Percentiles rank a stretch among this genome's conserved stretches.
Evolutionary conservation across 2,797 vertebrate genomes (phyloP).

Genomic region (Chelon labrosus): DNA sequence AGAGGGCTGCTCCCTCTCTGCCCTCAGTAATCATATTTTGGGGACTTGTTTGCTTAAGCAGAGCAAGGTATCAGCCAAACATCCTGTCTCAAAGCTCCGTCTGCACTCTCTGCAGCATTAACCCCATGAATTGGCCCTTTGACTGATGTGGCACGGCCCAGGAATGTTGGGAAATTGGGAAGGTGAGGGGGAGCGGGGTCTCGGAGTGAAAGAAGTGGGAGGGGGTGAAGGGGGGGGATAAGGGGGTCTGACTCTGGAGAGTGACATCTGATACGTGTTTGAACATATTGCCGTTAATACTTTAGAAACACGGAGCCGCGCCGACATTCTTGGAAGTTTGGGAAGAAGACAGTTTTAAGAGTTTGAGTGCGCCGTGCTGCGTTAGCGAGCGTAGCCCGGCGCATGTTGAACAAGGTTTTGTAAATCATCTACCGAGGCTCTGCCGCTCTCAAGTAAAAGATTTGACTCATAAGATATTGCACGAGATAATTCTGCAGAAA

Average conservation of each 20-base stretch:
- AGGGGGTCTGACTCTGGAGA: conserved; percentile 77
- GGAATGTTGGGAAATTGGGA: conserved; percentile 83
- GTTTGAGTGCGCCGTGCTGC: conserved; percentile 28
- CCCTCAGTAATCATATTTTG: conserved; percentile 85
- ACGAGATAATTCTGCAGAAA: conserved; percentile 5
- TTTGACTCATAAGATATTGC: conserved; percentile 18
- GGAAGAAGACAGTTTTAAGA: conserved; percentile 51
- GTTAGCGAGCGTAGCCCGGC: conserved; percentile 46
- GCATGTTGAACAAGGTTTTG: conserved; percentile 43
- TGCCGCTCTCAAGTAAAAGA: background rate
- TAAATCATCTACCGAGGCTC: conserved; percentile 49
- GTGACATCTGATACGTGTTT: conserved; percentile 82
- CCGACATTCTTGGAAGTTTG: conserved; percentile 69
- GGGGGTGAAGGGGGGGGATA: conserved; percentile 65
- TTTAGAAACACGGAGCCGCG: conserved; percentile 64
- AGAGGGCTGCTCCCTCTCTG: conserved; percentile 67
- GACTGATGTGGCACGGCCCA: conserved; percentile 81
- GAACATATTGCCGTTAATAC: conserved; percentile 78
- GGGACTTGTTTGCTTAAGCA: conserved; percentile 90
- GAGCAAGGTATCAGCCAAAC: conserved; percentile 88
- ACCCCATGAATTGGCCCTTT: conserved; percentile 85
- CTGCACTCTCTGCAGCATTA: conserved; percentile 79
- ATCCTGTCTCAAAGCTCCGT: conserved; percentile 88
- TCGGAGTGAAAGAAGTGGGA: conserved; percentile 61
- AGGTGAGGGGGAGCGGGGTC: conserved; percentile 78